These are phyloP conservation scores for Octomys mimax DNA, from an alignment of 2,797 vertebrate species.

Conservation along the genomic window DNA sequence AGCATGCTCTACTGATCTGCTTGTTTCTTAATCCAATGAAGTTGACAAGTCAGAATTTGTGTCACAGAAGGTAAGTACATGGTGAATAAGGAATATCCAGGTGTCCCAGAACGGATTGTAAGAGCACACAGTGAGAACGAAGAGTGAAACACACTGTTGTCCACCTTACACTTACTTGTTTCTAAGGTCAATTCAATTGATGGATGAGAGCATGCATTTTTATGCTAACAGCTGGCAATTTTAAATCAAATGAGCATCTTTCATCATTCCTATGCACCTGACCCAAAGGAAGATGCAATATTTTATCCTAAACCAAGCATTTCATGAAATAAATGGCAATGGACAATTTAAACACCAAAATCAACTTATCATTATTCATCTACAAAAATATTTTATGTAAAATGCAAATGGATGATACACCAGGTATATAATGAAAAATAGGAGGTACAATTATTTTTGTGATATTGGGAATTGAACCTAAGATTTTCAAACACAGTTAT, in stretches of 20 bases:
- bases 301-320: slow-evolving; percentile 52
- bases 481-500: background rate
- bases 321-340: slow-evolving; percentile 16
- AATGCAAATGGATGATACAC: slow-evolving; percentile 31
- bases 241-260: slow-evolving; percentile 56
- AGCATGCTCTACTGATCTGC: background rate
- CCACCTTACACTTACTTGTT: background rate
- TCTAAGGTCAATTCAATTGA: slow-evolving; percentile 4
- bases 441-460: background rate
- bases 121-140: background rate
- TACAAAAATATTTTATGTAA: slow-evolving; percentile 34
- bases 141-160: background rate
- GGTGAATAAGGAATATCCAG: background rate
- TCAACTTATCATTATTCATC: slow-evolving; percentile 51
- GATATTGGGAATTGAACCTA: background rate
- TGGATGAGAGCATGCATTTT: background rate
- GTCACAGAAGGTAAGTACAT: background rate
- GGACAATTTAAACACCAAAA: slow-evolving; percentile 60
- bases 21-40: background rate
- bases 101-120: background rate
- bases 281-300: slow-evolving; percentile 30
- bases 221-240: slow-evolving; percentile 35
- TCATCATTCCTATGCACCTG: slow-evolving; percentile 15
- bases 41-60: background rate
- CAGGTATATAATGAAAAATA: slow-evolving; percentile 58